Evolutionary conservation across 2,888 invertebrate species (phyloP).

Genomic region (Altica lythri): DNA sequence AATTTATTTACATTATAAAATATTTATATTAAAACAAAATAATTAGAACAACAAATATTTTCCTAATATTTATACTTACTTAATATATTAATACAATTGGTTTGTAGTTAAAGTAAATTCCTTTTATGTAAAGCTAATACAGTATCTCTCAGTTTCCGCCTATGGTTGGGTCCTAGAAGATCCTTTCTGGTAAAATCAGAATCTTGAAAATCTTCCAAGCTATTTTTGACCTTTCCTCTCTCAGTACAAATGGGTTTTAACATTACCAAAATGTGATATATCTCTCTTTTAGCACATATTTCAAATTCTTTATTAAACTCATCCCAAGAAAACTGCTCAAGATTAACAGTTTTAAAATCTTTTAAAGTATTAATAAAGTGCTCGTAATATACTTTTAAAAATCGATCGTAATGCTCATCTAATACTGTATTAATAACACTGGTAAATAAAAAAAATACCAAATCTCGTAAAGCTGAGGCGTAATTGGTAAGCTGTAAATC

Average conservation of each 20-base stretch:
- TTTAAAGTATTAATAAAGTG: conserved; percentile 57
- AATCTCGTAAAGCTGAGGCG: conserved; percentile 60
- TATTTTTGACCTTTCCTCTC: conserved; percentile 56
- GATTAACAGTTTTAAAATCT: conserved; percentile 51
- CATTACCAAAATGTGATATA: conserved; percentile 60
- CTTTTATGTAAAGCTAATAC: conserved; percentile 49
- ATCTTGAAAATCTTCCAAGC: conserved; percentile 55
- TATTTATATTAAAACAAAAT: no score
- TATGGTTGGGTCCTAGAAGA: conserved; percentile 51
- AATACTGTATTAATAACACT: conserved; percentile 58
- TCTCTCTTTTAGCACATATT: conserved; percentile 55
- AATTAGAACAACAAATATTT: no score
- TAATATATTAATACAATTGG: no score
- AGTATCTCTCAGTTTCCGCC: conserved; percentile 51
- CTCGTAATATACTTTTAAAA: conserved; percentile 61
- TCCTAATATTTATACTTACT: no score
- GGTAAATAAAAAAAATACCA: conserved; percentile 62
- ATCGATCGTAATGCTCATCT: conserved; percentile 57
- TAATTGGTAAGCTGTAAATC: conserved; percentile 65
- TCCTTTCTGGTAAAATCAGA: conserved; percentile 53
- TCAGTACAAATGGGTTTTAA: conserved; percentile 59
- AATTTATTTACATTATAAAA: no score
- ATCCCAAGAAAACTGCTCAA: conserved; percentile 54
- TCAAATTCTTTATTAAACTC: conserved; percentile 57
- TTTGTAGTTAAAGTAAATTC: conserved; percentile 50